Percentiles rank a stretch among this genome's conserved stretches.
Conservation (phyloP, 2,888 invertebrate genomes). For the Chalcosyrphus nemorum region DNA sequence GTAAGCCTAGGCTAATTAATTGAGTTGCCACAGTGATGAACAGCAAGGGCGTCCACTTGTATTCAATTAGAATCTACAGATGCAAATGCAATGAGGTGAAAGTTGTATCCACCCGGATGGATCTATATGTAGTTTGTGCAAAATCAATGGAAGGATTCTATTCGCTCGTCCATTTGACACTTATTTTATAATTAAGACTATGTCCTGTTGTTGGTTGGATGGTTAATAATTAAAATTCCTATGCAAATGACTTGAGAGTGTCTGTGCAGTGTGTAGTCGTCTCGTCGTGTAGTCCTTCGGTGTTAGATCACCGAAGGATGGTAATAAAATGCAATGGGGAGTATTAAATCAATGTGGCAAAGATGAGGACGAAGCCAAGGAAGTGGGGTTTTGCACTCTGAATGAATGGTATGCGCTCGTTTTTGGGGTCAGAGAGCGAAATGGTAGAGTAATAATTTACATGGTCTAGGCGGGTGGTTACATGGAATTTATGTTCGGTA, state of each 20-base stretch:
- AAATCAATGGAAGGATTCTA: not conserved
- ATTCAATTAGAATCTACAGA: not conserved
- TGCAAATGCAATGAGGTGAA: not conserved
- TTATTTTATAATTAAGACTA: not conserved
- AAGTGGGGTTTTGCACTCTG: too few relatives aligned
- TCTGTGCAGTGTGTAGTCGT: too few relatives aligned
- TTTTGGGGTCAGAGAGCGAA: conserved; percentile 1
- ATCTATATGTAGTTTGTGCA: too few relatives aligned
- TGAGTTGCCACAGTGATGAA: not conserved
- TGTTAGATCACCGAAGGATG: conserved; percentile 6
- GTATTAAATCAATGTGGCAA: too few relatives aligned
- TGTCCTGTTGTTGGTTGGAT: not conserved
- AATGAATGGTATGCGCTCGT: not conserved
- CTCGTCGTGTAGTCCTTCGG: not conserved
- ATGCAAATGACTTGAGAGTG: conserved; percentile 25
- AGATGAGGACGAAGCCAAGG: not conserved
- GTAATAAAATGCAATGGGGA: conserved; percentile 35
- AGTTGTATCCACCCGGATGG: too few relatives aligned
- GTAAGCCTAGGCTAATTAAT: not conserved
- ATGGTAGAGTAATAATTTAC: conserved; percentile 2
- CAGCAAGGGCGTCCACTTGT: not conserved
- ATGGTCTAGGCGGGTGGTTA: not conserved
- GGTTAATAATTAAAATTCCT: conserved; percentile 5
- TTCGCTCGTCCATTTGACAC: not conserved
- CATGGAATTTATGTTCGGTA: too few relatives aligned